Conservation (phyloP, 2,113 vertebrate species). For the Petaurus breviceps region DNA sequence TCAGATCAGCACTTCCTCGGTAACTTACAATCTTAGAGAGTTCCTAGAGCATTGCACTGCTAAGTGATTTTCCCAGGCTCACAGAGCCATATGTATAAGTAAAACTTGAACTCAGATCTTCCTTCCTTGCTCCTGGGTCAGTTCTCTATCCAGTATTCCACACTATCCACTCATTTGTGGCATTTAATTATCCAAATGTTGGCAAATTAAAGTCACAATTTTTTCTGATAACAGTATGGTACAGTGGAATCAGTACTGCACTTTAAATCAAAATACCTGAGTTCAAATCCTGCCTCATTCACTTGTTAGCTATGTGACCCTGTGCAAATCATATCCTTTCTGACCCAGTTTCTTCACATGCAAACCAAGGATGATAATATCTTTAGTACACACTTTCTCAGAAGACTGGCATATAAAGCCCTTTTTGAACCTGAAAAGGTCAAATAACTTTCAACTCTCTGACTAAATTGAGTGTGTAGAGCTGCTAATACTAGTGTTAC, state of each 20-base stretch:
- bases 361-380: neutral
- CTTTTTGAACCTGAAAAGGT: neutral
- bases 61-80: neutral
- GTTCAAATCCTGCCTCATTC: neutral
- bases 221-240: slow-evolving; percentile 36
- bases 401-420: neutral
- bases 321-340: neutral
- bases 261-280: neutral
- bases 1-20: neutral
- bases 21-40: neutral
- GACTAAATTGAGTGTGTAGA: neutral
- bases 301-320: neutral
- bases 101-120: neutral
- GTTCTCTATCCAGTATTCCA: neutral
- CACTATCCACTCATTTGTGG: slow-evolving; percentile 49
- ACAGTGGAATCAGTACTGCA: neutral
- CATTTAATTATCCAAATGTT: slow-evolving; percentile 68
- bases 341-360: neutral
- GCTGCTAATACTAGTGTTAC: neutral
- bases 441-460: neutral
- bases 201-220: slow-evolving; percentile 68
- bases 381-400: neutral
- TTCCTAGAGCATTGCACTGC: neutral
- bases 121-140: neutral
- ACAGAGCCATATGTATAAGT: neutral